phyloP scores from a whole-genome alignment of 2,888 invertebrate species.

The Camponotus fellah region DNA sequence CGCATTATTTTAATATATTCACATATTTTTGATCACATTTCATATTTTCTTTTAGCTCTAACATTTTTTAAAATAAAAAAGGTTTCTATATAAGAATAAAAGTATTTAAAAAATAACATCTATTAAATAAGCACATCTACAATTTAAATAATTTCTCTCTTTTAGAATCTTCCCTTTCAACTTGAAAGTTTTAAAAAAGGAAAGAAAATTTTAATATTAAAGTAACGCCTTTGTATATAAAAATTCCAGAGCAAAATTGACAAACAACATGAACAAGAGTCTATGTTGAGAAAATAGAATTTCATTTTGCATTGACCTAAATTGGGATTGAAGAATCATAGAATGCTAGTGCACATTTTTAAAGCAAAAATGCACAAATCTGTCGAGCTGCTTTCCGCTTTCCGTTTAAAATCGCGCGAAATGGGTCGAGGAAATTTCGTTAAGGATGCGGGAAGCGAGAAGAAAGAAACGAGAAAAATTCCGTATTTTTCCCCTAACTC shows the following conservation, averaged over 20 bases:
- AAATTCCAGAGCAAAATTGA: constrained; percentile 30
- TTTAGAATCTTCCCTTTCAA: constrained; percentile 3
- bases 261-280: constrained; percentile 11
- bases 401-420: constrained; percentile 38
- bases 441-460: constrained; percentile 20
- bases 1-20: constrained; percentile 33
- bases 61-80: constrained; percentile 17
- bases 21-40: neutral
- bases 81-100: constrained; percentile 16
- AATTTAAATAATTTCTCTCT: constrained; percentile 37
- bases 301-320: constrained; percentile 45
- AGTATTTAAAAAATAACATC: constrained; percentile 7
- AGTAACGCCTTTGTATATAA: constrained; percentile 29
- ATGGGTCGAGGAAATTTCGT: constrained; percentile 43
- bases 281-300: constrained; percentile 28
- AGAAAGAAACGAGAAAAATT: constrained; percentile 4
- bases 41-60: constrained; percentile 11
- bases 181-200: constrained; percentile 14
- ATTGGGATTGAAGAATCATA: constrained; percentile 37
- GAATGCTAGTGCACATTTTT: constrained; percentile 11
- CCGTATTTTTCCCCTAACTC: constrained; percentile 24
- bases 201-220: constrained; percentile 22
- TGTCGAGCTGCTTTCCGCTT: constrained; percentile 30
- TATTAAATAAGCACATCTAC: constrained; percentile 21
- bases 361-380: constrained; percentile 42